These are phyloP conservation scores for Nannospalax galili DNA, from an alignment of 2,113 vertebrate species.

Conservation along the genomic window DNA sequence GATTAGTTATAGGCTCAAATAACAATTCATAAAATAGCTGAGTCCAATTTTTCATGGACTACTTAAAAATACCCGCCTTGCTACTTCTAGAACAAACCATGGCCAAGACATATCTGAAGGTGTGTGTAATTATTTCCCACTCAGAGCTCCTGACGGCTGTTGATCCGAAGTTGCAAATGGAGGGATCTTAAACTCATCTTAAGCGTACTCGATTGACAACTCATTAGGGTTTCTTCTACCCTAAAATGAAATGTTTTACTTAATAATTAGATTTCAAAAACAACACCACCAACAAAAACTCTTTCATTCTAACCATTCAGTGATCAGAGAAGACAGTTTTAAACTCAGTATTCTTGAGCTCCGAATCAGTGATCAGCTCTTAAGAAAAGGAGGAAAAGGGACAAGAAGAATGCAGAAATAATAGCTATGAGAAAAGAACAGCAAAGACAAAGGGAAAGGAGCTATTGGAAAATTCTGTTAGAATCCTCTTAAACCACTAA, in stretches of 20 bases:
- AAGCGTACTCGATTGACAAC: background rate
- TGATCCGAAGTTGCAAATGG: constrained; percentile 22
- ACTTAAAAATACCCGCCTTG: constrained; percentile 52
- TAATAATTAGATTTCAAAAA: constrained; percentile 23
- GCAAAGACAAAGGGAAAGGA: background rate
- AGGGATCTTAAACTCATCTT: background rate
- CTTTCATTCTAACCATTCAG: background rate
- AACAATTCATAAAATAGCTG: constrained; percentile 56
- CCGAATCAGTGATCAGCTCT: background rate
- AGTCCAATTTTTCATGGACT: constrained; percentile 48
- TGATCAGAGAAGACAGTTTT: background rate
- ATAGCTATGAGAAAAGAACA: background rate
- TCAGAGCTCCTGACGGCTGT: background rate
- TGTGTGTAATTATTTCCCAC: constrained; percentile 17
- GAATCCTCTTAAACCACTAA: no score
- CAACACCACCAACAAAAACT: no score
- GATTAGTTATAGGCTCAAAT: constrained; percentile 62
- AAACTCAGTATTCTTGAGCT: background rate
- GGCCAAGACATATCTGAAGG: background rate
- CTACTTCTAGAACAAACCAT: background rate
- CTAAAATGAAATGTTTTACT: constrained; percentile 41
- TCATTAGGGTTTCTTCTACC: background rate
- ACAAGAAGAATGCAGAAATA: background rate
- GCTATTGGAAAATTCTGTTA: background rate
- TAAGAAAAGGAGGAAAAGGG: background rate